Conservation (phyloP, 1,140 invertebrate genomes). For the Cotesia chilonis region DNA sequence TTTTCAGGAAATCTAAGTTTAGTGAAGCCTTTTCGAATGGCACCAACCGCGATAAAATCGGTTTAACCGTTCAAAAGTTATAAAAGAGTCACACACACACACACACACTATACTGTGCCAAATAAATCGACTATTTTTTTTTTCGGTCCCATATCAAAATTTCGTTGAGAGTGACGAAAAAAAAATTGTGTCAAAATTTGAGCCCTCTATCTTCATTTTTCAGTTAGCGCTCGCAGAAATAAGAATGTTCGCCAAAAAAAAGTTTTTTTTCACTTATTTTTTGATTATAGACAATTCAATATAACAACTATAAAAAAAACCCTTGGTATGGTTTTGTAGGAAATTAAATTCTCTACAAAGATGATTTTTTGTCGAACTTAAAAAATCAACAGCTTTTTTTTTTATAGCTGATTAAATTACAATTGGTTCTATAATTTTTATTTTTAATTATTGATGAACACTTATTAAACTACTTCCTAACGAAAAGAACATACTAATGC, state of each 20-base stretch:
- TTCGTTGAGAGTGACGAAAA: slow-evolving; percentile 12
- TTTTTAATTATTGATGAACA: slow-evolving; percentile 20
- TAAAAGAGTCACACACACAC: too few relatives aligned
- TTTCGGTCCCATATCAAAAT: slow-evolving; percentile 9
- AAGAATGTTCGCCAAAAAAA: slow-evolving; percentile 14
- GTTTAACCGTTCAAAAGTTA: too few relatives aligned
- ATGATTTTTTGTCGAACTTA: slow-evolving; percentile 7
- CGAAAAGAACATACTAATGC: slow-evolving; percentile 1
- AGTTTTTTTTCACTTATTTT: slow-evolving; percentile 1
- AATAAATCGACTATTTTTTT: neutral
- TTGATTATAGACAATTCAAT: neutral
- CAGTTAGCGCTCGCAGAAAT: neutral
- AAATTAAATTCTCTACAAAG: slow-evolving; percentile 6
- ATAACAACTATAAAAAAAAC: slow-evolving; percentile 11
- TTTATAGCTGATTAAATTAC: slow-evolving; percentile 19
- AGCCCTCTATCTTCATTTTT: slow-evolving; percentile 15
- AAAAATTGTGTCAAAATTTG: slow-evolving; percentile 9
- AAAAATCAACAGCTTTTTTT: slow-evolving; percentile 13
- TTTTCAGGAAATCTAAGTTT: too few relatives aligned
- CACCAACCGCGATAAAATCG: too few relatives aligned
- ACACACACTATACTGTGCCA: neutral
- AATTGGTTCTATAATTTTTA: neutral
- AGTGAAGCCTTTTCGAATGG: too few relatives aligned
- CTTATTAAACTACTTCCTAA: slow-evolving; percentile 11
- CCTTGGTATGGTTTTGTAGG: slow-evolving; percentile 9